A percentile compares a stretch with the other conserved stretches of the same genome.
These are phyloP conservation scores for Galaxias olidus DNA, from an alignment of 2,797 vertebrate genomes.

Conservation along the genomic window DNA sequence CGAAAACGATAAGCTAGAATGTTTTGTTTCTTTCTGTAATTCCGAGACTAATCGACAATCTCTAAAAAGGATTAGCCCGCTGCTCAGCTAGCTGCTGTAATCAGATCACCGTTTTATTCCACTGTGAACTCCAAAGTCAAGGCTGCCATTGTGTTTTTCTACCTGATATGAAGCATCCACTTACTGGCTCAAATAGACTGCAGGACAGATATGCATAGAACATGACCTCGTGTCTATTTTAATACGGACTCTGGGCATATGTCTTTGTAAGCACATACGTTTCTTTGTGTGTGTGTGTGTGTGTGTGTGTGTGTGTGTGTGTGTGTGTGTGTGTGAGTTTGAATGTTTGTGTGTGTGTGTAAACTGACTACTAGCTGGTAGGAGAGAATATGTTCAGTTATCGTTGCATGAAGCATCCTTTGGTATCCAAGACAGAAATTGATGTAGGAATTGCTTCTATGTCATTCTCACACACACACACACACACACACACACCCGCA, in stretches of 20 bases:
- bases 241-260: neutral
- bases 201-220: too few relatives aligned
- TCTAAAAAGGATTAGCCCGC: too few relatives aligned
- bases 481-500: constrained; percentile 20
- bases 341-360: neutral
- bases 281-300: constrained; percentile 1
- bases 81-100: too few relatives aligned
- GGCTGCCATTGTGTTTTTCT: too few relatives aligned
- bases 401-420: neutral
- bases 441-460: neutral
- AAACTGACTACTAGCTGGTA: neutral
- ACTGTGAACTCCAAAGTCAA: neutral
- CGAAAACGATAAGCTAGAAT: too few relatives aligned
- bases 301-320: neutral
- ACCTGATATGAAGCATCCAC: too few relatives aligned
- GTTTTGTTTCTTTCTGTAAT: too few relatives aligned
- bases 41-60: too few relatives aligned
- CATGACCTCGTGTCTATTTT: too few relatives aligned
- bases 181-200: too few relatives aligned
- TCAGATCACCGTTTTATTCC: constrained; percentile 37
- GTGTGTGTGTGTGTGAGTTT: neutral
- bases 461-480: constrained; percentile 13
- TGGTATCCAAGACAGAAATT: neutral
- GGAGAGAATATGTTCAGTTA: too few relatives aligned
- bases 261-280: neutral